A percentile compares a stretch with the other conserved stretches of the same genome.
Evolutionary conservation across 2,113 vertebrate species (phyloP).

Genomic region (Rissa tridactyla): DNA sequence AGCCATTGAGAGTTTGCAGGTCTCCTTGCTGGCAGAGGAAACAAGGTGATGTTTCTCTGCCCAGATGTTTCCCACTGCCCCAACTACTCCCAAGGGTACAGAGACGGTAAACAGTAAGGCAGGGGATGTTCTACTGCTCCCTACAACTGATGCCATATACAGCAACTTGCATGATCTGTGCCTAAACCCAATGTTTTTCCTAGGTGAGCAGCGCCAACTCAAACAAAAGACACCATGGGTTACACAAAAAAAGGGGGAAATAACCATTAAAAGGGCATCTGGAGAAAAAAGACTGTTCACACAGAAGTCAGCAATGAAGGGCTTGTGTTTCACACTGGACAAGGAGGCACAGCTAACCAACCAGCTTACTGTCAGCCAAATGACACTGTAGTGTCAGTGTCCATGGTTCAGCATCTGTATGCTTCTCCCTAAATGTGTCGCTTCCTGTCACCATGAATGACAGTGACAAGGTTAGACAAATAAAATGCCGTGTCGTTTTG

Average conservation of each 20-base stretch:
- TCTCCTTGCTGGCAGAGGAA: not conserved
- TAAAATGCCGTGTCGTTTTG: not conserved
- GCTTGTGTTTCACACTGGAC: not conserved
- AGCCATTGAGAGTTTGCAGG: not conserved
- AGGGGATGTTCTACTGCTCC: not conserved
- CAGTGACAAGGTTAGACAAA: not conserved
- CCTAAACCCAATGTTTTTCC: not conserved
- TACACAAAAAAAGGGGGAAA: not conserved
- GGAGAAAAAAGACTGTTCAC: not conserved
- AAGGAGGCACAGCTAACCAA: not conserved
- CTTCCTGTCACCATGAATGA: not conserved
- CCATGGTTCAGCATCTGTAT: not conserved
- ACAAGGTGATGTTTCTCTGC: not conserved
- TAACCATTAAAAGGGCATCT: not conserved
- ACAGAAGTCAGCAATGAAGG: not conserved
- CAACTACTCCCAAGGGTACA: accelerated
- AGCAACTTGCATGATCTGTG: not conserved
- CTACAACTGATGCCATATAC: not conserved
- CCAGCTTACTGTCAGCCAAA: not conserved
- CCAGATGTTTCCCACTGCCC: not conserved
- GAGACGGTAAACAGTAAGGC: not conserved
- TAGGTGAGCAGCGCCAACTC: not conserved
- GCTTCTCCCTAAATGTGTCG: slow-evolving; percentile 12
- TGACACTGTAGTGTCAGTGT: not conserved
- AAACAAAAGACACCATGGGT: not conserved